Percentiles rank a stretch among this genome's conserved stretches.
Evolutionary conservation across 2,888 invertebrate genomes (phyloP).

Genomic region (Tiliacea aurago): DNA sequence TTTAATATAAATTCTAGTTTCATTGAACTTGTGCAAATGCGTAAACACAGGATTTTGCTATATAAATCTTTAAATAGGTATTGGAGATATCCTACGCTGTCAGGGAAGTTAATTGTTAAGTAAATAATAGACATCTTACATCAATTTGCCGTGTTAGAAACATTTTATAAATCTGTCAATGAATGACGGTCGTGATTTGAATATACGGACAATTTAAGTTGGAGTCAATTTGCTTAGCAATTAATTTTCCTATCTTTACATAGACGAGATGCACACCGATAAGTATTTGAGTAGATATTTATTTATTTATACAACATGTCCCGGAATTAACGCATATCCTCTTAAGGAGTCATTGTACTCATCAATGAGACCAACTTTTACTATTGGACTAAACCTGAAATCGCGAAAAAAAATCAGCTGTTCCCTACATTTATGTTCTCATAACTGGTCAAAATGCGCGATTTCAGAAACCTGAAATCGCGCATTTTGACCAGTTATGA

Average conservation of each 20-base stretch:
- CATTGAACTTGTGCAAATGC: slow-evolving; percentile 33
- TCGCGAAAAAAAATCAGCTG: too few relatives aligned
- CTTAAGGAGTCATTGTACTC: too few relatives aligned
- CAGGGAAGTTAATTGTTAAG: not conserved
- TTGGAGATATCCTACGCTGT: not conserved
- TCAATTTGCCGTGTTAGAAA: not conserved
- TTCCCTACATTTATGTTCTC: too few relatives aligned
- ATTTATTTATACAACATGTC: too few relatives aligned
- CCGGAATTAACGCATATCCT: too few relatives aligned
- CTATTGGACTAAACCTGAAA: too few relatives aligned
- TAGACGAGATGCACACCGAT: not conserved
- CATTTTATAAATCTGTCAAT: not conserved
- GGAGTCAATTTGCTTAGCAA: not conserved
- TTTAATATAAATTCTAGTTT: slow-evolving; percentile 38
- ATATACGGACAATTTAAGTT: not conserved
- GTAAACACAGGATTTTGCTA: slow-evolving; percentile 13
- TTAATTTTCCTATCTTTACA: not conserved
- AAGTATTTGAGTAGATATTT: not conserved
- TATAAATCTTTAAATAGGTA: not conserved
- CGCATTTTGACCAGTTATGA: too few relatives aligned
- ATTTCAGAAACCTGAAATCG: too few relatives aligned
- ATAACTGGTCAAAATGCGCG: too few relatives aligned
- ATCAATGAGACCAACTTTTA: too few relatives aligned
- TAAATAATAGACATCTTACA: not conserved
- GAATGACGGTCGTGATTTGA: not conserved